Percentiles rank a stretch among this genome's conserved stretches.
These are phyloP conservation scores for Edolisoma coerulescens DNA, from an alignment of 2,113 vertebrate species.

Conservation along the genomic window DNA sequence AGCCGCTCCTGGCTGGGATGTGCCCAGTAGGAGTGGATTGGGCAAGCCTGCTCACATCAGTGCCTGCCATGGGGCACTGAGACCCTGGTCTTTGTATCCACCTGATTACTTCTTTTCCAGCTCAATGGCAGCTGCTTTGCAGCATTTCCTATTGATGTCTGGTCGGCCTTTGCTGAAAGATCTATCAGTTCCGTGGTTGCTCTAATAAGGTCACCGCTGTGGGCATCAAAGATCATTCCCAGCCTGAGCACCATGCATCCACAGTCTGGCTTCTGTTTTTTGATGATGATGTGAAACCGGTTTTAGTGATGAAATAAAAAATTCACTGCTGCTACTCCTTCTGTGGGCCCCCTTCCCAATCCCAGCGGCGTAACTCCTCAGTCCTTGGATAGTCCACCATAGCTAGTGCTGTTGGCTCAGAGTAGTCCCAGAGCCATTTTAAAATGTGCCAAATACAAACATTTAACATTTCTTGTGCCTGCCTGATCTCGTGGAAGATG, in stretches of 20 bases:
- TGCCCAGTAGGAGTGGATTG: background rate
- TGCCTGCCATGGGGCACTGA: background rate
- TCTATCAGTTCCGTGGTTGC: background rate
- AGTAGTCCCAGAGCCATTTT: background rate
- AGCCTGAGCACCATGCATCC: background rate
- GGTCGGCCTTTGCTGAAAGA: background rate
- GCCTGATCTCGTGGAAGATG: background rate
- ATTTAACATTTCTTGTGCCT: background rate
- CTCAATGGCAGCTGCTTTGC: background rate
- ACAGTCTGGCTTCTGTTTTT: background rate
- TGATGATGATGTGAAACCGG: rapidly evolving
- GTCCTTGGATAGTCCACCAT: background rate
- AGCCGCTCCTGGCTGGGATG: background rate
- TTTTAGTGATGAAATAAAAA: background rate
- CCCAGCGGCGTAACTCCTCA: background rate
- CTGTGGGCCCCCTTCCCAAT: background rate
- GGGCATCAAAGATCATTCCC: background rate
- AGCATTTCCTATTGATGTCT: background rate
- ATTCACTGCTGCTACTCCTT: background rate
- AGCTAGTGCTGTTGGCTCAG: background rate
- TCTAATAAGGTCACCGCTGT: background rate
- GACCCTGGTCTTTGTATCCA: background rate
- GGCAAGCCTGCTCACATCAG: background rate
- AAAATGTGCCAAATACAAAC: background rate
- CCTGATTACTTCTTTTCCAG: background rate